Evolutionary conservation across 1,140 invertebrate genomes (phyloP), one percentile per base, ranked within the genome.

Genomic region (Babylonia areolata): DNA sequence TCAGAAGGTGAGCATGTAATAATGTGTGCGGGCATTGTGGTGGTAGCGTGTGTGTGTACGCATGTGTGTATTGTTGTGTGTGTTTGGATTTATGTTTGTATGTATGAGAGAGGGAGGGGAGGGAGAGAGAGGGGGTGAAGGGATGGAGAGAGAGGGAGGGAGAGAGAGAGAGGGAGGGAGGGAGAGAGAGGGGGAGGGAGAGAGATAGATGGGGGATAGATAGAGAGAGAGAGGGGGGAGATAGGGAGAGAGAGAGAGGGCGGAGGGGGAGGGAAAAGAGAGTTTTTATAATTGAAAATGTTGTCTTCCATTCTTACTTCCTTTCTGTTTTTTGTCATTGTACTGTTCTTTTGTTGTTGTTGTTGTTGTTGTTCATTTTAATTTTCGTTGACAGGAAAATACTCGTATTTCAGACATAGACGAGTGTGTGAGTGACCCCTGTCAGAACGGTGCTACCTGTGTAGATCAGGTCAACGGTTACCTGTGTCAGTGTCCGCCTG

Each of bases 401-500:
- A n/a, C n/a, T n/a, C n/a, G n/a, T n/a, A n/a, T n/a, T n/a, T n/a
- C n/a, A n/a, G n/a, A n/a, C n/a, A n/a, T n/a, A n/a, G n/a, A n/a
- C n/a, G n/a, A n/a, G n/a, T n/a, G n/a, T n/a, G n/a, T n/a, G n/a
- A n/a, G n/a, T n/a, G n/a, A n/a, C 20, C 88, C 89, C 12, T 89
- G 88, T 87, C 86, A 46, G 0, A 75, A 87, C 71, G 79, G 85
- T 33, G 88, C 83, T 28, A 85, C 83, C n/a, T 90, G 89, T 71
- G 23, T 42, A 20, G 89, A 90, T 51, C 42, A 37, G 77, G 73
- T 90, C 28, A 85, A 88, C 77, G 85, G 51, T 20, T 89, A 87
- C 73, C 83, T 46, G 20, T 90, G 90, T 86, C 40, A 79, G 37
- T 90, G 90, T 88, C 28, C 40, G 71, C n/a, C n/a, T n/a, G n/a